Base-by-base conservation (phyloP, 2,797 vertebrate species). In the Agapornis canus region DNA sequence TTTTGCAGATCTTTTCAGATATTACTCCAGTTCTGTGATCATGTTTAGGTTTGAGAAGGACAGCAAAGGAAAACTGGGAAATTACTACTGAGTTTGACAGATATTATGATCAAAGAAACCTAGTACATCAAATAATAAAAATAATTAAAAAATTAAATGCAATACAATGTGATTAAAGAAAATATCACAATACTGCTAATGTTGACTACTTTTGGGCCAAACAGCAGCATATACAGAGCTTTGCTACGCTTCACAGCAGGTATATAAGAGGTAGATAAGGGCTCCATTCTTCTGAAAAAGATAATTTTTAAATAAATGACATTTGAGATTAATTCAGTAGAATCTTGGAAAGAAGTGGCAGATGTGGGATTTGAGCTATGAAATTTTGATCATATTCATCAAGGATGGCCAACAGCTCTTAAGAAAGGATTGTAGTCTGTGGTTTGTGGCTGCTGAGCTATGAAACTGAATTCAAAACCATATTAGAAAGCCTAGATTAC, bases 141-240 rank as follows among this genome's bases (percentile, higher is more conserved):
- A 56, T 35, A 75, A 22, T 45, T 11, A 32, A 5, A 0, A 75
- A 69, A 37, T 2, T 1, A 60, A 54, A 45, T 8, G 0, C 23
- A 54, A 48, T 7, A 1, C 35, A 75, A 5, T 5, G 4, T 42
- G 35, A 35, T 20, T 9, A 61, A 35, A 16, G 17, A 10, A n/a
- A 73, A 25, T 11, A 27, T 39, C 64, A 49, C 5, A 45, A 56
- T 77, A 6, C 4, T 22, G 39, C 9, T 3, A 60, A 1, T 56
- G 25, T 40, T 77, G 40, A 61, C 25, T 78, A 4, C 2, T 39
- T 76, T 52, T 82, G n/a, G 19, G 31, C 10, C 27, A 31, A 91
- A 76, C 8, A 90, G 25, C 11, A 81, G 21, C 17, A 65, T 14
- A 32, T 25, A 32, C 8, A 75, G 45, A 78, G 3, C 23, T 71